Evolutionary conservation across 1,140 invertebrate genomes (phyloP).

Genomic region (Steinernema feltiae): DNA sequence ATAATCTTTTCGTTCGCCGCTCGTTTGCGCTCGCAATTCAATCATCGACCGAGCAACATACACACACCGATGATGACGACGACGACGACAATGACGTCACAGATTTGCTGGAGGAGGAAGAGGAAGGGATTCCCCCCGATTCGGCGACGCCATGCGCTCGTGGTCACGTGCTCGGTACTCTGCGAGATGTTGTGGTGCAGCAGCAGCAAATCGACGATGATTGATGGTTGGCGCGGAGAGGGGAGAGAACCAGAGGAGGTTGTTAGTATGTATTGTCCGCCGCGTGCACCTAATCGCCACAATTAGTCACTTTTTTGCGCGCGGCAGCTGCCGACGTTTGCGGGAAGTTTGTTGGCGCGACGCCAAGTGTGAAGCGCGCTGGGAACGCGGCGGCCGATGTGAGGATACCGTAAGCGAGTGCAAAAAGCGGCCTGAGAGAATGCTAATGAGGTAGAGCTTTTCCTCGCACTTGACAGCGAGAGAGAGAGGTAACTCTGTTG

Average conservation of each 20-base stretch:
- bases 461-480: no score
- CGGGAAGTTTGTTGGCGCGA: background rate
- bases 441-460: no score
- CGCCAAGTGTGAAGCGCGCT: background rate
- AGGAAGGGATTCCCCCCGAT: background rate
- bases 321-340: background rate
- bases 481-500: no score
- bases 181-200: no score
- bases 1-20: background rate
- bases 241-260: background rate
- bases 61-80: background rate
- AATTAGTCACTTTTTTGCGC: background rate
- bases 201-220: no score
- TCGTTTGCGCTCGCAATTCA: constrained; percentile 10
- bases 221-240: background rate
- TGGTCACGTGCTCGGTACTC: background rate
- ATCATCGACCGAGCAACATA: background rate
- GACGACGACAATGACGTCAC: background rate
- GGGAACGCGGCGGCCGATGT: no score
- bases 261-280: background rate
- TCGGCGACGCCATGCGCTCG: background rate
- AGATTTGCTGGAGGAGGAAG: background rate
- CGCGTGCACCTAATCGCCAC: background rate
- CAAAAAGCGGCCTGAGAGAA: constrained; percentile 6
- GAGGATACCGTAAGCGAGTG: background rate